These are phyloP conservation scores for Leucozona laternaria DNA, from an alignment of 2,888 invertebrate species.

Conservation along the genomic window DNA sequence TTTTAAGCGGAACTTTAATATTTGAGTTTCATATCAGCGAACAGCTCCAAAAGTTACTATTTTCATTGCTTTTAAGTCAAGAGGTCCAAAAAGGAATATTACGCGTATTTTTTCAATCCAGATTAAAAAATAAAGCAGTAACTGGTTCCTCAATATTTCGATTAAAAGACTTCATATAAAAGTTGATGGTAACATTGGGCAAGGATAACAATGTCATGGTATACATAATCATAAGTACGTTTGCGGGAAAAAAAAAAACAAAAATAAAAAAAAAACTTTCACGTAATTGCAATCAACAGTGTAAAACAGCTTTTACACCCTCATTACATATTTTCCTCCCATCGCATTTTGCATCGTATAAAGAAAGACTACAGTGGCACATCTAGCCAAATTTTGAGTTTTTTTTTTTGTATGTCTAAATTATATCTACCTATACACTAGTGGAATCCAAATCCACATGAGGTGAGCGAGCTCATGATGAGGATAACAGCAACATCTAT, in stretches of 20 bases:
- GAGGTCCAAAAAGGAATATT: no score
- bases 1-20: no score
- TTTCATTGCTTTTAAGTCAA: no score
- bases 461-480: conserved; percentile 27
- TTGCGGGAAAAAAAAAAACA: neutral
- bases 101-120: no score
- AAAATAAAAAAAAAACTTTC: neutral
- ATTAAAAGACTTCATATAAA: no score
- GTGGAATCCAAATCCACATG: neutral
- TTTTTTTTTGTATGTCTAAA: neutral
- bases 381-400: neutral
- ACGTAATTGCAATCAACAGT: conserved; percentile 18
- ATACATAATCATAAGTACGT: neutral
- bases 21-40: no score
- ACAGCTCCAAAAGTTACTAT: no score
- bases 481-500: conserved; percentile 7
- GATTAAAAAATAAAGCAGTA: no score
- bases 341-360: neutral
- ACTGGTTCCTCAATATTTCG: no score
- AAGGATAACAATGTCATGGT: neutral
- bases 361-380: neutral
- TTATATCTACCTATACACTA: conserved; percentile 1
- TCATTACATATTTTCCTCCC: neutral
- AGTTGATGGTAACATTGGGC: neutral
- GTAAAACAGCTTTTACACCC: conserved; percentile 19